Conservation (phyloP, 2,113 vertebrate species). For the Callipepla californica region DNA sequence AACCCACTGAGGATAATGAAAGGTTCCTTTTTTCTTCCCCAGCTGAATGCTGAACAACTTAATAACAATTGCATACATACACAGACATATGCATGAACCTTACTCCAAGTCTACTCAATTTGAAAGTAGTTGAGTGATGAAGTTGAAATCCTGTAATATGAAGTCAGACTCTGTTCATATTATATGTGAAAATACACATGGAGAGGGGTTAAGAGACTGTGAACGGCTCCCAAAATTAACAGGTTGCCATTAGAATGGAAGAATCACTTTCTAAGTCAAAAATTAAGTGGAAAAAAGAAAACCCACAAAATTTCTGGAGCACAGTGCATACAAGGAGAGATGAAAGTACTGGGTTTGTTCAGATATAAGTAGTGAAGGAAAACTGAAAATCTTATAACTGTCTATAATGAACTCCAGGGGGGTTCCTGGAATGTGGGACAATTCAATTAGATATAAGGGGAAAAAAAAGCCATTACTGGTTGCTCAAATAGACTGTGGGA, state of each 20-base stretch:
- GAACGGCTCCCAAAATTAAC: background rate
- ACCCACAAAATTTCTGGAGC: background rate
- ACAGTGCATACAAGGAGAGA: rapidly evolving
- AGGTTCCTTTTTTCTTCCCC: background rate
- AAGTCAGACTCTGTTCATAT: background rate
- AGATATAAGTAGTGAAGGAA: background rate
- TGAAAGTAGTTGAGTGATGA: background rate
- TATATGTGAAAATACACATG: background rate
- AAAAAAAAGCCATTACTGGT: background rate
- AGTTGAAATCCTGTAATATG: background rate
- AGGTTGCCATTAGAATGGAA: background rate
- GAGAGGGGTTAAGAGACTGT: background rate
- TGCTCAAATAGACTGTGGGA: background rate
- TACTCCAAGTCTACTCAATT: background rate
- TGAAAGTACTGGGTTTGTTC: background rate
- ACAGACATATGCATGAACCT: background rate
- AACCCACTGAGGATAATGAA: background rate
- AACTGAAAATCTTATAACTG: background rate
- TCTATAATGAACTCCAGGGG: background rate
- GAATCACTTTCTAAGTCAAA: background rate
- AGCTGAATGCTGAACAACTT: background rate
- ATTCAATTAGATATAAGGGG: too few species aligned
- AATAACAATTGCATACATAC: background rate
- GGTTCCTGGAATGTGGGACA: background rate
- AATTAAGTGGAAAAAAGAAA: background rate